Percentiles rank a stretch among this genome's conserved stretches.
phyloP scores from a whole-genome alignment of 2,113 vertebrate genomes.

The Xyrauchen texanus region DNA sequence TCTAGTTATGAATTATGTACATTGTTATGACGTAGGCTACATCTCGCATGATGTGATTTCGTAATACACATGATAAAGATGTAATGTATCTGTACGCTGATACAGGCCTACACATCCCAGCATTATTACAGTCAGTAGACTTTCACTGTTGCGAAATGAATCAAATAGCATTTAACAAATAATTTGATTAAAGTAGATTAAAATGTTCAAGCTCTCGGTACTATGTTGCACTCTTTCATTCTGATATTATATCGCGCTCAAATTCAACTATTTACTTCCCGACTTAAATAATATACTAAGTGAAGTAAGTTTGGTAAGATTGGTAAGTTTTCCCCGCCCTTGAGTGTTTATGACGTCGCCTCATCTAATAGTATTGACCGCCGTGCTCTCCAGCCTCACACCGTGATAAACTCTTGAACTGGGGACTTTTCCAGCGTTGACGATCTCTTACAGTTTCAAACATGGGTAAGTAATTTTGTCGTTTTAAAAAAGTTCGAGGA shows the following conservation, averaged over 20 bases:
- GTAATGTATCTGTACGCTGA: too few species aligned
- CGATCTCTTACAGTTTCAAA: constrained; percentile 16
- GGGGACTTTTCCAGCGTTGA: constrained; percentile 14
- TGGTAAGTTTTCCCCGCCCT: background rate
- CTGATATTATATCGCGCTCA: background rate
- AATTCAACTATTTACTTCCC: background rate
- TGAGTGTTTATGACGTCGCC: constrained; percentile 1
- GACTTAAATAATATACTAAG: background rate
- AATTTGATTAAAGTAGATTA: too few species aligned
- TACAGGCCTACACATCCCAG: too few species aligned
- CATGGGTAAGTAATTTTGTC: constrained; percentile 43
- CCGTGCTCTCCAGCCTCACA: background rate
- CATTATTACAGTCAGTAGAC: too few species aligned
- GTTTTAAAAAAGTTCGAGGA: background rate
- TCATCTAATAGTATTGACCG: background rate
- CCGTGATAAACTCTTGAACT: constrained; percentile 11
- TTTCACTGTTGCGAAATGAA: too few species aligned
- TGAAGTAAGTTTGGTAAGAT: background rate
- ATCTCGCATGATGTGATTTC: too few species aligned
- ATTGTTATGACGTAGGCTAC: too few species aligned
- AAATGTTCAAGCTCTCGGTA: too few species aligned
- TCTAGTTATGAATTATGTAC: too few species aligned
- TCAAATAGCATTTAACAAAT: too few species aligned
- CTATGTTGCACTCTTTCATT: background rate
- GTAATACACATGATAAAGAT: too few species aligned